Evolutionary conservation across 2,113 vertebrate species (phyloP).

Genomic region (Pardalotus punctatus): DNA sequence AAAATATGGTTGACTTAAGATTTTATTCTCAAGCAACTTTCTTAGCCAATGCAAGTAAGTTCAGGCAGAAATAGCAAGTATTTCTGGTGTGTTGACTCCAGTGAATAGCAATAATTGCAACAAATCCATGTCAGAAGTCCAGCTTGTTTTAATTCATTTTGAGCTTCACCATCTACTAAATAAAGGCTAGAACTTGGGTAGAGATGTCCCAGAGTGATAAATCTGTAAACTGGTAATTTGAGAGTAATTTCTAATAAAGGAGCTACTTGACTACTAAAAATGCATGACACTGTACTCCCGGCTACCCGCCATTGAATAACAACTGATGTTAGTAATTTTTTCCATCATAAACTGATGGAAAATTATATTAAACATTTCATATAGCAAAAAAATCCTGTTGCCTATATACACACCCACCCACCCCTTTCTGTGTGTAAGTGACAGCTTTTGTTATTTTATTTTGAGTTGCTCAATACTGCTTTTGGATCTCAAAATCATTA

Average conservation of each 20-base stretch:
- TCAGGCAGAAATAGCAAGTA: neutral
- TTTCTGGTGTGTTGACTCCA: neutral
- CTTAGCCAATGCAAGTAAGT: neutral
- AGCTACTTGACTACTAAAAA: neutral
- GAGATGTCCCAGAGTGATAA: neutral
- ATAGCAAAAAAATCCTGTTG: neutral
- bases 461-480: neutral
- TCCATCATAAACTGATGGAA: neutral
- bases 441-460: neutral
- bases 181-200: neutral
- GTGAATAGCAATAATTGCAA: neutral
- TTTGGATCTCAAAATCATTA: neutral
- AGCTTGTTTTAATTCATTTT: neutral
- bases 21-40: neutral
- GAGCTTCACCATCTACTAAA: neutral
- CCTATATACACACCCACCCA: neutral
- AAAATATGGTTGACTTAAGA: neutral
- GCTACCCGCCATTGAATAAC: neutral
- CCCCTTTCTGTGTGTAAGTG: neutral
- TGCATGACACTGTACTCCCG: neutral
- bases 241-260: conserved; percentile 34
- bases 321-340: neutral
- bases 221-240: neutral
- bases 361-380: neutral
- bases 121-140: neutral